Evolutionary conservation across 2,113 vertebrate species (phyloP), one percentile per base, ranked within the genome.

Genomic region (Sinocyclocheilus rhinocerous): DNA sequence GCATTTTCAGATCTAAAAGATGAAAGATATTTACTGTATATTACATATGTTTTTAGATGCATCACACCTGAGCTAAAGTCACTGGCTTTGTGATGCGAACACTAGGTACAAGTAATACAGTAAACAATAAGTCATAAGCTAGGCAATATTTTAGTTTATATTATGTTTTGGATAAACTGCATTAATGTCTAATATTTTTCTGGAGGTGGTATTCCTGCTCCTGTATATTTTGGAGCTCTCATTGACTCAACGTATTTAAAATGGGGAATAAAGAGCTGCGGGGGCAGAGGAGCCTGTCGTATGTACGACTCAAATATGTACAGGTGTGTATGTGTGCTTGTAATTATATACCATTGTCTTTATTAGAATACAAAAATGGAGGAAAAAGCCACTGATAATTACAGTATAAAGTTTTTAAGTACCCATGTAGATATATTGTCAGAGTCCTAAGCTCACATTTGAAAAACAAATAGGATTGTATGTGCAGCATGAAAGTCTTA

Each of bases 241-340:
- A 97, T 99, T 0, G 97, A 99, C 88, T 94, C 12, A 80, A 93
- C 96, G 0, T 99, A 97, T 90, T 84, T 99, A 85, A 97, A 96
- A 87, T 99, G 97, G 98, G 96, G 95, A 0, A 85, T 92, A 18
- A 96, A 90, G 15, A 91, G 84, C 39, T 97, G 96, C 50, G 96
- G 97, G 0, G 91, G 89, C 1, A 89, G 29, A 76, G 98, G 98
- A 0, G 93, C 95, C 0, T 99, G 98, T 83, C 96, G 96, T 63
- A 42, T 97, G 4, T 99, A 99, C 0, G 91, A 95, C 81, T 88
- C 92, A 0, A 11, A 94, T 4, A 94, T 92, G 92, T 95, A 94
- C 93, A 95, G 95, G 95, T 96, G 81, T 4, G 70, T 70, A 9
- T 39, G 50, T 57, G 13, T 84, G 50, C 45, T 36, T 22, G 6